Evolutionary conservation across 2,888 invertebrate genomes (phyloP).

Genomic region (Polymixis flavicincta): DNA sequence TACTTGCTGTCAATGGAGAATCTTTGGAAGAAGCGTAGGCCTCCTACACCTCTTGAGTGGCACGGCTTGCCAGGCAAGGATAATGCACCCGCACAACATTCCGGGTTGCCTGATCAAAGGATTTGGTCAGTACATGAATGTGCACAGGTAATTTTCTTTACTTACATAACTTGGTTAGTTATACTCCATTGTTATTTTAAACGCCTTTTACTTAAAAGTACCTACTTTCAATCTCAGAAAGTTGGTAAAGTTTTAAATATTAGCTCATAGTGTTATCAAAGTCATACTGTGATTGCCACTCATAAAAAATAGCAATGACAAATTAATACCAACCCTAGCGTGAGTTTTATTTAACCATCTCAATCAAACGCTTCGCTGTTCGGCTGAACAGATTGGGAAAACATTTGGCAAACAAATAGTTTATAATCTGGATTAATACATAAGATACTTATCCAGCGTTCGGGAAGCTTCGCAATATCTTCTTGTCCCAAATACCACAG

Average conservation of each 20-base stretch:
- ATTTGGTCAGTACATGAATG: constrained; percentile 95
- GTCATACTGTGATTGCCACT: neutral
- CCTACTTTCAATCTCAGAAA: neutral
- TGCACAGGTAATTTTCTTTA: constrained; percentile 80
- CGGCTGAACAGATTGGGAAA: no score
- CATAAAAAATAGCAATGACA: no score
- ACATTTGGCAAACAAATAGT: no score
- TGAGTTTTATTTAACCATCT: no score
- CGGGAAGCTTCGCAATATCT: no score
- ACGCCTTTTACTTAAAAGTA: neutral
- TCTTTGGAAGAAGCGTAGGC: constrained; percentile 97
- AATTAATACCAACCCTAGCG: no score
- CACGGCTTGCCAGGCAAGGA: constrained; percentile 91
- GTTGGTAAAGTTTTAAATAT: neutral
- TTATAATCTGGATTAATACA: no score
- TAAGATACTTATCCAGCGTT: no score
- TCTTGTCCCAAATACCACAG: no score
- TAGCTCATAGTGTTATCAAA: neutral
- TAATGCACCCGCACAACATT: constrained; percentile 81
- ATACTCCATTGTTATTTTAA: neutral
- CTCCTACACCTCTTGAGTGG: constrained; percentile 95
- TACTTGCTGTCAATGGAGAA: constrained; percentile 98
- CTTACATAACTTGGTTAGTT: neutral
- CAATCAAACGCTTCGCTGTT: no score
- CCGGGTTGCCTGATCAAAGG: constrained; percentile 93